These are phyloP conservation scores for Lasioglossum figueresi DNA, from an alignment of 2,888 invertebrate genomes.

Conservation along the genomic window DNA sequence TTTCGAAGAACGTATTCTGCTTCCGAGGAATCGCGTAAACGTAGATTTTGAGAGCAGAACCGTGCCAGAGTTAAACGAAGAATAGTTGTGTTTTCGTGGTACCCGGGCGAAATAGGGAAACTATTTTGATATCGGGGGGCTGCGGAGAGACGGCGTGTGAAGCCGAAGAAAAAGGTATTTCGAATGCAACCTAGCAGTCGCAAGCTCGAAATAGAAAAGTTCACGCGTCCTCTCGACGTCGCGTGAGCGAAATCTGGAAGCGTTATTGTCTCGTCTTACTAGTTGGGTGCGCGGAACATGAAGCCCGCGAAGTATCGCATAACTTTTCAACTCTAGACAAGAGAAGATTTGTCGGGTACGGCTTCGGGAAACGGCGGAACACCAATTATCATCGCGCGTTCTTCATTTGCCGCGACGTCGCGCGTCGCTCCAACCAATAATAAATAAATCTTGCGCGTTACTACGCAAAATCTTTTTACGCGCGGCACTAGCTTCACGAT, in stretches of 20 bases:
- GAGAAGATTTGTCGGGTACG: constrained; percentile 55
- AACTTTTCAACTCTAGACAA: constrained; percentile 66
- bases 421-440: neutral
- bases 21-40: neutral
- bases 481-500: neutral
- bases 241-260: constrained; percentile 12
- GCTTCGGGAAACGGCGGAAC: constrained; percentile 67
- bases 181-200: neutral
- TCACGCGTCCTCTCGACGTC: neutral
- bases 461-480: neutral
- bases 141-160: neutral
- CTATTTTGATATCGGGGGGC: neutral
- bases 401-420: constrained; percentile 15
- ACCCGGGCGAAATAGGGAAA: neutral
- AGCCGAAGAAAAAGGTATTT: neutral
- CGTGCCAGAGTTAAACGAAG: neutral
- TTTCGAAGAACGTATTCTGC: neutral
- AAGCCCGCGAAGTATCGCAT: constrained; percentile 71
- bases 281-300: constrained; percentile 35
- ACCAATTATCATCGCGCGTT: constrained; percentile 55
- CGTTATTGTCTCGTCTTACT: constrained; percentile 1
- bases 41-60: neutral
- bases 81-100: neutral
- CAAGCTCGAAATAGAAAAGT: neutral
- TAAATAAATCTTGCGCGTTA: neutral